phyloP scores from a whole-genome alignment of 1,140 invertebrate genomes.

The Andricus grossulariae region DNA sequence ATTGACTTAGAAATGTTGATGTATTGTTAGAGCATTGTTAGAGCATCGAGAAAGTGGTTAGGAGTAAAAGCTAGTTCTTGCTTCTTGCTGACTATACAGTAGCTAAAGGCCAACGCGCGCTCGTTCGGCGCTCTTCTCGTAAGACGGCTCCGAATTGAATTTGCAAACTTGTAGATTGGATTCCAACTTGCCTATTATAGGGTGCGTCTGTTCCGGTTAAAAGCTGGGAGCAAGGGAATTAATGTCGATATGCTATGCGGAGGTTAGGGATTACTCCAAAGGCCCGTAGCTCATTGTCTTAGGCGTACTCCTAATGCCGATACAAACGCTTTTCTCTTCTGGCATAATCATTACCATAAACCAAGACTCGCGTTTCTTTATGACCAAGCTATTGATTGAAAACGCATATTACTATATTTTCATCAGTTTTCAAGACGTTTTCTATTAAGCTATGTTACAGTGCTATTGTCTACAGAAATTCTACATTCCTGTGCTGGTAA shows the following conservation, averaged over 20 bases:
- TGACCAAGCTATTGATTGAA: not conserved
- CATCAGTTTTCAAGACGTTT: not conserved
- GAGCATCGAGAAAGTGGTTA: not conserved
- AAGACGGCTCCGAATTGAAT: slow-evolving; percentile 73
- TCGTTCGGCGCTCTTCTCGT: slow-evolving; percentile 54
- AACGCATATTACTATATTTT: not conserved
- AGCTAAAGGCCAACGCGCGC: slow-evolving; percentile 54
- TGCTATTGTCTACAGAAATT: not conserved
- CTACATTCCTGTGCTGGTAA: not conserved
- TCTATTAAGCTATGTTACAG: not conserved
- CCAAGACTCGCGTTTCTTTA: not conserved
- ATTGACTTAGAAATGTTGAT: not conserved
- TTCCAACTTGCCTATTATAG: slow-evolving; percentile 78
- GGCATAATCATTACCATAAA: not conserved
- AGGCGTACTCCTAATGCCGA: slow-evolving; percentile 36
- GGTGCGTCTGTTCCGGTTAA: slow-evolving; percentile 77
- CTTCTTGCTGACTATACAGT: slow-evolving; percentile 55
- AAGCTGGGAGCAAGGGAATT: slow-evolving; percentile 74
- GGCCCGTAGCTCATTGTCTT: slow-evolving; percentile 65
- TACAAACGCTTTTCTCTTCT: slow-evolving; percentile 10
- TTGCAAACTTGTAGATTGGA: slow-evolving; percentile 78
- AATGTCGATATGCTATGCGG: slow-evolving; percentile 75
- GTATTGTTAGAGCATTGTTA: slow-evolving; percentile 5
- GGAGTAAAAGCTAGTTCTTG: slow-evolving; percentile 36
- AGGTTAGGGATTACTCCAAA: slow-evolving; percentile 73